Evolutionary conservation across 1,140 invertebrate genomes (phyloP), one percentile per base, ranked within the genome.

Genomic region (Hetaerina americana): DNA sequence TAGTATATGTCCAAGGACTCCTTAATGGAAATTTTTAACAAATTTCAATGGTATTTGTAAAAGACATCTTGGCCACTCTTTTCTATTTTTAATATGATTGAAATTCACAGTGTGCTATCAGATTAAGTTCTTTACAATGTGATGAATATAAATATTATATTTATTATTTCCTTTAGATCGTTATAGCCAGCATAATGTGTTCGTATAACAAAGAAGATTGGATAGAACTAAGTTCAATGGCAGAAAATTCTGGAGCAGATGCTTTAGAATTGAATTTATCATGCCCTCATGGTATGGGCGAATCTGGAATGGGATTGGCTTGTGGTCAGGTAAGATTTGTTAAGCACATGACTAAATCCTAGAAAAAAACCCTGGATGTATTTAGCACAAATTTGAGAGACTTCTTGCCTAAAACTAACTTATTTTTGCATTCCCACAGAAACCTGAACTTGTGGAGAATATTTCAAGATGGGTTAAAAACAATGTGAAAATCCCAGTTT

Each of bases 141-240:
- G 28, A 3, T 71, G 8, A 25, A 18, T 26, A 26, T 26, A 22
- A 10, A 26, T 71, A 26, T 68, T 0, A n/a, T 70, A 0, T 49
- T 70, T 31, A 49, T 70, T 49, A 71, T 71, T 57, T 8, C 24
- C 79, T 80, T 66, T 77, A 94, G 92, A 89, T 98, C 40, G 77
- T 99, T 2, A 97, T 99, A 78, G 96, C 95, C 18, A 97, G 94
- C 77, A 97, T 99, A 74, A 99, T 99, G 96, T 97, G 95, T 78
- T 85, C 88, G 5, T 97, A 91, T 80, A 91, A 91, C 77, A 86
- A 91, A 80, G 84, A 84, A 0, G 97, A 99, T 81, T 99, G 97
- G 97, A 89, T 82, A 24, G 85, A 90, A 77, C 79, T 99, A 31
- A 87, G 95, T 0, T 82, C 83, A 76, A 89, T 85, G 80, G 89